These are phyloP conservation scores for Lacerta bilineata DNA, from an alignment of 2,797 vertebrate genomes.

Conservation along the genomic window DNA sequence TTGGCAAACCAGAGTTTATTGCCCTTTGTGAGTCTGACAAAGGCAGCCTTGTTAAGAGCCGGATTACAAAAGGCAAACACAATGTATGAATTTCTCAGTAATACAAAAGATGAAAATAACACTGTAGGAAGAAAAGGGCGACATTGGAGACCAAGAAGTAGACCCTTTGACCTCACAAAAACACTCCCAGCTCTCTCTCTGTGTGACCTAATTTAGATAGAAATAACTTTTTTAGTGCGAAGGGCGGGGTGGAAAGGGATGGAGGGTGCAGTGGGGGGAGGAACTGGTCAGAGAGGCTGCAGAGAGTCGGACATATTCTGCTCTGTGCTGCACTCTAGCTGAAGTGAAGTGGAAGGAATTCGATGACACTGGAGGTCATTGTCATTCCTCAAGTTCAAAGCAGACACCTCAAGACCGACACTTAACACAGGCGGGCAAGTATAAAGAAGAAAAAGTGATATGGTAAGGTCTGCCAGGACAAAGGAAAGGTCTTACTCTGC, in stretches of 20 bases:
- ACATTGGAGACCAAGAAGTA: constrained; percentile 58
- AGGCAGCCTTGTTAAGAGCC: constrained; percentile 80
- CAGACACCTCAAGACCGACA: fast-evolving
- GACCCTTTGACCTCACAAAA: constrained; percentile 26
- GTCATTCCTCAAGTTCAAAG: constrained; percentile 43
- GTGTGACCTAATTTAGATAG: constrained; percentile 44
- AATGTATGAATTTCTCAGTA: constrained; percentile 81
- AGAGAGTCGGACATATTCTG: not conserved
- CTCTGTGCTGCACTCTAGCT: not conserved
- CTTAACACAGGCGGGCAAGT: fast-evolving
- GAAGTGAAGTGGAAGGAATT: constrained; percentile 35
- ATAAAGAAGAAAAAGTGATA: not conserved
- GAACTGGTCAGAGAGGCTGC: not conserved
- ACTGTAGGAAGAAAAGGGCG: constrained; percentile 65
- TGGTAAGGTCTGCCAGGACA: fast-evolving
- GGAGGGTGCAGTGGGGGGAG: too few relatives aligned
- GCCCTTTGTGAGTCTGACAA: constrained; percentile 82
- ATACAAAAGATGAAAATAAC: constrained; percentile 71
- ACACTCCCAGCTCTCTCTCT: not conserved
- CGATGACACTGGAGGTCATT: not conserved
- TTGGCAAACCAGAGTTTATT: constrained; percentile 81
- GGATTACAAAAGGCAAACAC: constrained; percentile 82
- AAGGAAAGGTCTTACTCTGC: not conserved
- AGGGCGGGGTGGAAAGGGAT: not conserved
- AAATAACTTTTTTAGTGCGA: not conserved